Evolutionary conservation across 2,113 vertebrate species (phyloP).

Genomic region (Steatornis caripensis): DNA sequence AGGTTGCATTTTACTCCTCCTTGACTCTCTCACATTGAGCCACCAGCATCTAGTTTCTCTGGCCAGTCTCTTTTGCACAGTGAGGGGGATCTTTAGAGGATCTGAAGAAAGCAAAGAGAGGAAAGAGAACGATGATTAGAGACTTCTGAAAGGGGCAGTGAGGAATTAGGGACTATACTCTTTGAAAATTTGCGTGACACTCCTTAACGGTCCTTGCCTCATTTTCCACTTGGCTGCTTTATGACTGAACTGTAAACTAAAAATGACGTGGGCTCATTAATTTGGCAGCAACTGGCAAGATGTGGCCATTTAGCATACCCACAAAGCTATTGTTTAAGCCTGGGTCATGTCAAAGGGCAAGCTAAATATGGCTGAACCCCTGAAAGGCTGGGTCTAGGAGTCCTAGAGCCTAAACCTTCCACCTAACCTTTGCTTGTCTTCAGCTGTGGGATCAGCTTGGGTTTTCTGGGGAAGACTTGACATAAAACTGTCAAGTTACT

Average conservation of each 20-base stretch:
- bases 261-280: constrained; percentile 88
- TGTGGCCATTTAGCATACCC: constrained; percentile 78
- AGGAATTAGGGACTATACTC: constrained; percentile 65
- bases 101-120: constrained; percentile 42
- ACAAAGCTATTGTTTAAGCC: constrained; percentile 80
- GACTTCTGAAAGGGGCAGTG: constrained; percentile 57
- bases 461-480: constrained; percentile 59
- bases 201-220: constrained; percentile 71
- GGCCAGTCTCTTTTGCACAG: not conserved
- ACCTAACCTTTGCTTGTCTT: constrained; percentile 58
- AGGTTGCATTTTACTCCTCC: not conserved
- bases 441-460: constrained; percentile 52
- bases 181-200: constrained; percentile 67
- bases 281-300: constrained; percentile 82
- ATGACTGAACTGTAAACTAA: constrained; percentile 81
- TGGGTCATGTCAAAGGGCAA: constrained; percentile 83
- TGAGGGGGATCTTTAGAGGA: constrained; percentile 32
- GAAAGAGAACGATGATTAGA: constrained; percentile 56
- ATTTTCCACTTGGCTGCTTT: constrained; percentile 85
- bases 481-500: constrained; percentile 68
- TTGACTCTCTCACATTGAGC: not conserved
- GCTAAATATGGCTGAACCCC: constrained; percentile 73
- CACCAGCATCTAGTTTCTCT: not conserved
- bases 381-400: constrained; percentile 68
- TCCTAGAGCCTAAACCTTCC: constrained; percentile 67